phyloP scores from a whole-genome alignment of 2,113 vertebrate species.

The Silurus asotus region DNA sequence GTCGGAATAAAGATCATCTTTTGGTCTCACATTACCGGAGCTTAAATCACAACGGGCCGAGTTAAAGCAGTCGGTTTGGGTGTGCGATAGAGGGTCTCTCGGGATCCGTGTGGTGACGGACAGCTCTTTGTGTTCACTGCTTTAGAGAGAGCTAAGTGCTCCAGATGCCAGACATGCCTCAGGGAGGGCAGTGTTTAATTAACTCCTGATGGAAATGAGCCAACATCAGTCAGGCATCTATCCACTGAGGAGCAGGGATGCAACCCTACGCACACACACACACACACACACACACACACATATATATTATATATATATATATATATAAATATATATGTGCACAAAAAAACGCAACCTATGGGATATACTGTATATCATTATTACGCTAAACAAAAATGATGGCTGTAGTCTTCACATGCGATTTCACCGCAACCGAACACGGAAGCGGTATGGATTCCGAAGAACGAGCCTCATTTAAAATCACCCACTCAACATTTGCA shows the following conservation, averaged over 20 bases:
- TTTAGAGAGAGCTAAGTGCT: constrained; percentile 41
- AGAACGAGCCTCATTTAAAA: background rate
- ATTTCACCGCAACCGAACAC: background rate
- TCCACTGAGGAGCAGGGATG: background rate
- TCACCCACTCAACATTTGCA: too few relatives aligned
- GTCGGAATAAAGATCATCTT: too few relatives aligned
- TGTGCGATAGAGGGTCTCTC: background rate
- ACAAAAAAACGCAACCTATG: background rate
- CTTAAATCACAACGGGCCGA: background rate
- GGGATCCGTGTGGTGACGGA: background rate
- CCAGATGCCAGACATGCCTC: constrained; percentile 70
- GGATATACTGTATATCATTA: background rate
- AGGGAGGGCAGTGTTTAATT: constrained; percentile 64
- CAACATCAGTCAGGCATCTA: constrained; percentile 14
- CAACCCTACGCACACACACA: background rate
- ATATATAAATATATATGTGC: too few relatives aligned
- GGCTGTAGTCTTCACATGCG: background rate
- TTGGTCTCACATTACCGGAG: background rate
- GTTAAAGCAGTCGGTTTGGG: background rate
- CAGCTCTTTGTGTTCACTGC: constrained; percentile 14
- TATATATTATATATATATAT: too few relatives aligned
- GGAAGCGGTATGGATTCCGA: background rate
- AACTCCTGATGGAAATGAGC: constrained; percentile 46
- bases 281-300: background rate
- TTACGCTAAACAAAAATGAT: background rate